Conservation (phyloP, 30 jellyfish, hydroid and myxozoan species). For the Aurelia aurita complex sp. Pacific region DNA sequence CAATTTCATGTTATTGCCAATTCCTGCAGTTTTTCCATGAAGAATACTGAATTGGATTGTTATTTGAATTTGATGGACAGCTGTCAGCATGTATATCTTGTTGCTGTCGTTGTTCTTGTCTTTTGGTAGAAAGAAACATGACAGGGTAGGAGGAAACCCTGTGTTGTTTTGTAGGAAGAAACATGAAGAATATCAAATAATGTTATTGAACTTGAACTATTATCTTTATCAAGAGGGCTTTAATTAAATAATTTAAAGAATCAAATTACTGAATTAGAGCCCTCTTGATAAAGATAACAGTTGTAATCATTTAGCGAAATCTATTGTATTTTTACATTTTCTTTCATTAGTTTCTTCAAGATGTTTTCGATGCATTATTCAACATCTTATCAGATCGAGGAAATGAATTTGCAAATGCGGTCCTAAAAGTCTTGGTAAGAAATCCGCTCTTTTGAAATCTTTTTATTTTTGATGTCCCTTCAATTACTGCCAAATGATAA, state of each 20-base stretch:
- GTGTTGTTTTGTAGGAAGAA: no score
- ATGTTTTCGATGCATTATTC: slow-evolving; percentile 91
- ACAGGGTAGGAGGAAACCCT: no score
- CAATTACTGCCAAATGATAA: no score
- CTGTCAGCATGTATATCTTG: no score
- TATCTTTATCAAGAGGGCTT: background rate
- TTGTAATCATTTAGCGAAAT: background rate
- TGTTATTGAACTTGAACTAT: background rate
- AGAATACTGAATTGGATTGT: no score
- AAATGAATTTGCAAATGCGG: slow-evolving; percentile 68
- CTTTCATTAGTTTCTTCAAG: slow-evolving; percentile 79
- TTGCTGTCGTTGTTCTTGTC: no score
- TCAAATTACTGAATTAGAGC: background rate
- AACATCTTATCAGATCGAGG: slow-evolving; percentile 76
- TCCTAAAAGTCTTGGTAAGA: slow-evolving; percentile 79
- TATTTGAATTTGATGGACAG: no score
- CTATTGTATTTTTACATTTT: background rate
- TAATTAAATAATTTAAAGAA: background rate
- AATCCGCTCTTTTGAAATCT: background rate
- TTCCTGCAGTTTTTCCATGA: no score
- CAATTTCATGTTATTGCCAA: no score
- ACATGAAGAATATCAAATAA: no score
- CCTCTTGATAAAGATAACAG: background rate
- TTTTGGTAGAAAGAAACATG: no score
- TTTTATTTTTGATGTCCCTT: no score